Base-by-base conservation (phyloP, 2,888 invertebrate species). In the Morpho achilles region DNA sequence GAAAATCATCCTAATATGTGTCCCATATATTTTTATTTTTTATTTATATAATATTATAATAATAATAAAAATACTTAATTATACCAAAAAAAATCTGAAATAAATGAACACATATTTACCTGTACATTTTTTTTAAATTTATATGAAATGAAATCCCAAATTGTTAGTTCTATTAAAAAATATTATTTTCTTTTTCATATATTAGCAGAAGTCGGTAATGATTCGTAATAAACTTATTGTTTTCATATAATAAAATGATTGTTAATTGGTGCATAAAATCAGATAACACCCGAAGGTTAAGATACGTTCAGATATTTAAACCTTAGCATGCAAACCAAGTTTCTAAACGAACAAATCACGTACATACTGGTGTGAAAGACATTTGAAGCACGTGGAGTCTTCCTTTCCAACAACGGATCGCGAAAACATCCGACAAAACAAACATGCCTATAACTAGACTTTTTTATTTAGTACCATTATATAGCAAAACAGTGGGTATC, bases 381-480 rank as follows among this genome's bases (percentile, higher is more conserved):
- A 83, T 74, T 77, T 73, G 63, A 82, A 80, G 75, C 75, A 77
- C 77, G 81, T 76, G 74, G 68, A 64, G 59, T 69, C 71, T 78
- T 79, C 81, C 78, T 80, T 72, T 71, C 58, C 67, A 65, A 65
- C 64, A 51, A 44, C 60, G 79, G 78, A 73, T 76, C 75, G 80
- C 69, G 67, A 70, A 84, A 87, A 87, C 87, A 87, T 87, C 87
- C 87, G 85, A 79, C 69, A 58, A 61, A 63, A 61, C 61, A 61
- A 58, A 53, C 56, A 60, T 56, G 55, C 44, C 7, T 39, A 32
- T 57, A 44, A 52, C 40, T 50, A 49, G 49, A 48, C 9, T 23
- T 32, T 32, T 32, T 32, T 32, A 32, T 32, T 5, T 32, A 5
- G 32, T 16, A 16, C 16, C 16, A 16, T 16, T 16, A 16, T 16